Evolutionary conservation across 2,888 invertebrate species (phyloP), one percentile per base, ranked within the genome.

Genomic region (Bimastos eiseni): DNA sequence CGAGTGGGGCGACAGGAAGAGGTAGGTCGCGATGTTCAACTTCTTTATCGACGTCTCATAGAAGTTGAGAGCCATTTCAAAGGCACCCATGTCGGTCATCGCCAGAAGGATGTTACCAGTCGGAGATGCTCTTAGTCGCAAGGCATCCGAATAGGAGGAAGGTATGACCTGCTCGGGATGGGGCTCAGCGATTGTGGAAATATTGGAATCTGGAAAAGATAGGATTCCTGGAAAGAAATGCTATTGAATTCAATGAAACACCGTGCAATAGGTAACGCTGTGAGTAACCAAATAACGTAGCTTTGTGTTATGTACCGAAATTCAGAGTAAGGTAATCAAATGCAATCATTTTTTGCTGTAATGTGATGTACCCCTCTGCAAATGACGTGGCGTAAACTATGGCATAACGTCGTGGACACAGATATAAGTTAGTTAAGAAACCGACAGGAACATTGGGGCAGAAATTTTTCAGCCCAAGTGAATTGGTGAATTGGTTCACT

Each of bases 41-140:
- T 70, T 91, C 37, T 55, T 15, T 17, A 91, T n/a, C 21, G 91
- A 91, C 8, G 88, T 41, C 55, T 36, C 21, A 49, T 90, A 88
- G 55, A 91, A 88, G 86, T 91, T 91, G 19, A 89, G 21, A 4
- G 91, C 91, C 83, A 91, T 88, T 24, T 89, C 90, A 30, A 88
- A 3, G 38, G n/a, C 89, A 21, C 37, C 91, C 21, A 34, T 24
- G 89, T 91, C 91, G 44, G 83, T 90, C 21, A 36, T 34, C 6
- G 89, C 83, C 83, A 91, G 90, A 6, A 91, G 19, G 17, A 91
- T 89, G 89, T n/a, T 55, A 13, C 38, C 19, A 30, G 24, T 38
- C 33, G 90, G 70, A 30, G 70, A 70, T n/a, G 70, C 70, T 70
- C 70, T 70, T n/a, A 1, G 11, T 70, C 70, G 70, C n/a, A 70